Percentiles rank a stretch among this genome's conserved stretches.
Conservation (phyloP, 2,888 invertebrate genomes). For the Hemithea aestivaria region DNA sequence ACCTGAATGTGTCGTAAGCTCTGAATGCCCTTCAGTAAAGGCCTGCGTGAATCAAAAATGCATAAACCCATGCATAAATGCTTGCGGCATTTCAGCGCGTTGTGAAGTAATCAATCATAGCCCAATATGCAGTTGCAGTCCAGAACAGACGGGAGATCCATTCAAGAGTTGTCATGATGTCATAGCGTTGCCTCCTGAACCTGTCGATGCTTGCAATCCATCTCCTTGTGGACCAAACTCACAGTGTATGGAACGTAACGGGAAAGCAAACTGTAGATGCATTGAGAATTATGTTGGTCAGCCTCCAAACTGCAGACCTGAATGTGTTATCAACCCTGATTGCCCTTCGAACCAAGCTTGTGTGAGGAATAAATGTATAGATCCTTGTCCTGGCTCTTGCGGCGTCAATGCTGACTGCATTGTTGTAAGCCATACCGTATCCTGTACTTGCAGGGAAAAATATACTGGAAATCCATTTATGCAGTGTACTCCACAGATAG, state of each 20-base stretch:
- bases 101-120: constrained; percentile 92
- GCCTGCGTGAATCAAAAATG: constrained; percentile 92
- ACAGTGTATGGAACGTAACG: constrained; percentile 82
- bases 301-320: constrained; percentile 90
- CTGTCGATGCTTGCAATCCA: constrained; percentile 82
- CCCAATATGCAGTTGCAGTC: constrained; percentile 90
- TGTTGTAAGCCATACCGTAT: constrained; percentile 88
- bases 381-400: constrained; percentile 91
- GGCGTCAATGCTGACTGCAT: constrained; percentile 89
- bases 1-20: constrained; percentile 90
- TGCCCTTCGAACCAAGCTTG: constrained; percentile 88
- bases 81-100: constrained; percentile 87
- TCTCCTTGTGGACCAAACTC: constrained; percentile 92
- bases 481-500: constrained; percentile 83
- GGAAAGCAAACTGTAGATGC: constrained; percentile 86
- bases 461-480: constrained; percentile 91
- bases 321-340: constrained; percentile 90
- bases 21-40: constrained; percentile 88
- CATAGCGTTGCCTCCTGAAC: constrained; percentile 47
- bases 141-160: constrained; percentile 88
- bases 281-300: constrained; percentile 86
- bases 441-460: constrained; percentile 87
- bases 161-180: constrained; percentile 85
- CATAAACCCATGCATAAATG: constrained; percentile 89
- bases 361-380: constrained; percentile 87